Evolutionary conservation across 2,797 vertebrate species (phyloP).

Genomic region (Anas georgica): DNA sequence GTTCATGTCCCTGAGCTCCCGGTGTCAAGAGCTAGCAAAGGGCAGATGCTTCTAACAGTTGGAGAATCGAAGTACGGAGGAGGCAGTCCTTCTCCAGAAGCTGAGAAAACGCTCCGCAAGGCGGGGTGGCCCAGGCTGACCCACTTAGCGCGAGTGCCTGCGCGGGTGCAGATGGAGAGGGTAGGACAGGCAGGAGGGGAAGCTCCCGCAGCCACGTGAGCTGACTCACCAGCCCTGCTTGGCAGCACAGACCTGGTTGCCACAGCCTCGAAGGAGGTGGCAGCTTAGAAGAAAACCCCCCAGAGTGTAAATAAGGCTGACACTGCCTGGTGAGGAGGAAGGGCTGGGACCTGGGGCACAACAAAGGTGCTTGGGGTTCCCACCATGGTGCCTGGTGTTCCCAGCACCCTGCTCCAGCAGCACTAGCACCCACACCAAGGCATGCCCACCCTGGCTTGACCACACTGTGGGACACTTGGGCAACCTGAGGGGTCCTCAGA

Average conservation of each 20-base stretch:
- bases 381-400: rapidly evolving
- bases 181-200: neutral
- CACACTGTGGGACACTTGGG: neutral
- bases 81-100: constrained; percentile 1
- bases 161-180: neutral
- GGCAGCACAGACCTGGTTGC: neutral
- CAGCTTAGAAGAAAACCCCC: rapidly evolving
- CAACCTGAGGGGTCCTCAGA: neutral
- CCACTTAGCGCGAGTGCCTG: neutral
- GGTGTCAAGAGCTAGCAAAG: neutral
- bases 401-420: neutral
- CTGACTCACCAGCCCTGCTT: neutral
- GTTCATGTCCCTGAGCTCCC: neutral
- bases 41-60: constrained; percentile 14
- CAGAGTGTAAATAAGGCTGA: neutral
- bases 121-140: neutral
- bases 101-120: neutral
- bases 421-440: neutral
- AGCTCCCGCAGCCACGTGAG: neutral
- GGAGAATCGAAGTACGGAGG: neutral
- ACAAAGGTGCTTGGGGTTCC: rapidly evolving
- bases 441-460: neutral
- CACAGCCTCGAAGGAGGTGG: neutral
- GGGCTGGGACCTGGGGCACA: neutral
- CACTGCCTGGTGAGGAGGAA: rapidly evolving